Evolutionary conservation across 2,797 vertebrate genomes (phyloP).

Genomic region (Lepilemur septentrionalis): DNA sequence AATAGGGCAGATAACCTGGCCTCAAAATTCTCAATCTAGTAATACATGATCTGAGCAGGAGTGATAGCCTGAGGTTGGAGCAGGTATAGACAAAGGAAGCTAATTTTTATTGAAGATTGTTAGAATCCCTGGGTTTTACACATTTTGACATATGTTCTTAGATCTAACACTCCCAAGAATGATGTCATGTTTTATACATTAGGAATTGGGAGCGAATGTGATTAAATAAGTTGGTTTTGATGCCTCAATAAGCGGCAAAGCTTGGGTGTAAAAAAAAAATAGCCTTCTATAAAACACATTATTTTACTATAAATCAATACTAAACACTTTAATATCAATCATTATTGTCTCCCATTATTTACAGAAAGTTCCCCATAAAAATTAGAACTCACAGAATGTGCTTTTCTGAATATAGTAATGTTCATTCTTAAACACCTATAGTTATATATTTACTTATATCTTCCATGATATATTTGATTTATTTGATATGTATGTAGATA

Average conservation of each 20-base stretch:
- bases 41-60: not conserved
- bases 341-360: not conserved
- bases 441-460: not conserved
- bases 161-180: not conserved
- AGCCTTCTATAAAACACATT: not conserved
- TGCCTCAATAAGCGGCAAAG: not conserved
- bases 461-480: not conserved
- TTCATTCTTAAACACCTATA: not conserved
- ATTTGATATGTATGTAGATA: not conserved
- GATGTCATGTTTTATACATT: not conserved
- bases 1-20: fast-evolving
- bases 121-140: not conserved
- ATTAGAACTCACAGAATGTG: not conserved
- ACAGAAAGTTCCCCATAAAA: not conserved
- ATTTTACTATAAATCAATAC: not conserved
- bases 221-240: not conserved
- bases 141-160: not conserved
- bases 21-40: not conserved
- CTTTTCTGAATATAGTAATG: not conserved
- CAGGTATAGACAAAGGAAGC: not conserved
- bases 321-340: not conserved
- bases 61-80: fast-evolving
- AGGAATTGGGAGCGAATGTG: not conserved
- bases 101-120: not conserved
- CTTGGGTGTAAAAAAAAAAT: not conserved